Conservation (phyloP, 2,888 invertebrate genomes). For the Melinopterus prodromus region DNA sequence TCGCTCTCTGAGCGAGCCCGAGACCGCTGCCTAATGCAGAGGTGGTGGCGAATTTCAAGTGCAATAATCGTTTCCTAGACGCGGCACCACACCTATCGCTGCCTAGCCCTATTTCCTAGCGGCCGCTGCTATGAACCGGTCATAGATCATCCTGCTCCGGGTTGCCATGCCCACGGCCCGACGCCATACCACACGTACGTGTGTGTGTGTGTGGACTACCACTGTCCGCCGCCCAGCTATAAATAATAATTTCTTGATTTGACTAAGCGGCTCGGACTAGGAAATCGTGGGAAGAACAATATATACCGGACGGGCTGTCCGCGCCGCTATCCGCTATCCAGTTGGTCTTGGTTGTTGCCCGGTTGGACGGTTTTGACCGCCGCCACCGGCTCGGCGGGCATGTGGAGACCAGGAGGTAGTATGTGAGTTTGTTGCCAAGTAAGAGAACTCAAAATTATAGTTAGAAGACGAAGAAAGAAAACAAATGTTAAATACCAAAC, state of each 20-base stretch:
- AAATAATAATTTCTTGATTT: conserved; percentile 4
- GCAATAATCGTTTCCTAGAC: not conserved
- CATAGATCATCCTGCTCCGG: not conserved
- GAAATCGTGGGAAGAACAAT: conserved; percentile 4
- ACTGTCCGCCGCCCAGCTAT: not conserved
- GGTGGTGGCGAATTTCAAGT: not conserved
- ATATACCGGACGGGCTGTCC: not conserved
- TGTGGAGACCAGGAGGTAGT: not conserved
- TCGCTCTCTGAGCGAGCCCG: not conserved
- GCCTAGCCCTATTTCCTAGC: not conserved
- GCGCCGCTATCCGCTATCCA: not conserved
- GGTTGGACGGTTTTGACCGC: not conserved
- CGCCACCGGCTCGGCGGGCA: not conserved
- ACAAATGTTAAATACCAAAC: too few relatives aligned
- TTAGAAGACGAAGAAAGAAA: too few relatives aligned
- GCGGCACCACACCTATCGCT: not conserved
- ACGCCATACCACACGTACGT: not conserved
- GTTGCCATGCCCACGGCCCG: not conserved
- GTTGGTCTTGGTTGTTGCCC: not conserved
- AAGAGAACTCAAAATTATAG: too few relatives aligned
- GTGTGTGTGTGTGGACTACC: not conserved
- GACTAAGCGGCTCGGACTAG: not conserved
- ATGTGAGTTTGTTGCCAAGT: too few relatives aligned
- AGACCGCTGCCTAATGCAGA: not conserved
- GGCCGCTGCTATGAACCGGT: not conserved